Percentiles rank a stretch among this genome's conserved stretches.
These are phyloP conservation scores for Acanthopagrus latus DNA, from an alignment of 2,797 vertebrate genomes.

Conservation along the genomic window DNA sequence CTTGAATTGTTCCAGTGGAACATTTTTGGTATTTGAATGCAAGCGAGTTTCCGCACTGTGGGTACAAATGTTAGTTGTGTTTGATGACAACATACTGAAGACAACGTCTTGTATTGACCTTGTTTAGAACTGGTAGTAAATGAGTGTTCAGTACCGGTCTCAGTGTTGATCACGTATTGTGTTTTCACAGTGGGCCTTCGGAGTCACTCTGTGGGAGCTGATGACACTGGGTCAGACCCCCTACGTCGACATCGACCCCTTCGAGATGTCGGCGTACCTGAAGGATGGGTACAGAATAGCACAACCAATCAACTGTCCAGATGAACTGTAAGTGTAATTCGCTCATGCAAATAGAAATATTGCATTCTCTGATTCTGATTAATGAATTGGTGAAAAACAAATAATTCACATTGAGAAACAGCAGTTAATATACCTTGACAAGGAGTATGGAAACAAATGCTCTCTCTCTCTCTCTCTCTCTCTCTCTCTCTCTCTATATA, in stretches of 20 bases:
- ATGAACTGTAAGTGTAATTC: constrained; percentile 92
- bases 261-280: constrained; percentile 99
- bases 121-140: constrained; percentile 9
- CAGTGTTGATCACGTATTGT: constrained; percentile 10
- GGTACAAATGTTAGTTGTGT: constrained; percentile 10
- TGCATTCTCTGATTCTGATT: neutral
- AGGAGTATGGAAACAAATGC: neutral
- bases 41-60: constrained; percentile 4
- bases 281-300: constrained; percentile 99
- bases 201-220: constrained; percentile 97
- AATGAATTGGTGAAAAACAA: neutral
- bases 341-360: neutral
- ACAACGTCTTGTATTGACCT: constrained; percentile 4
- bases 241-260: constrained; percentile 98
- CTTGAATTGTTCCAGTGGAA: constrained; percentile 72
- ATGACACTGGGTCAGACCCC: constrained; percentile 99
- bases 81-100: constrained; percentile 23
- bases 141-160: neutral
- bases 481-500: no score
- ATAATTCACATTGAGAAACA: neutral
- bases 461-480: no score
- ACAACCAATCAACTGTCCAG: constrained; percentile 99
- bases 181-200: constrained; percentile 94
- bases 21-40: constrained; percentile 48
- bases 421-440: neutral